Base-by-base conservation (phyloP, 2,797 vertebrate genomes). In the Xenentodon cancila region DNA sequence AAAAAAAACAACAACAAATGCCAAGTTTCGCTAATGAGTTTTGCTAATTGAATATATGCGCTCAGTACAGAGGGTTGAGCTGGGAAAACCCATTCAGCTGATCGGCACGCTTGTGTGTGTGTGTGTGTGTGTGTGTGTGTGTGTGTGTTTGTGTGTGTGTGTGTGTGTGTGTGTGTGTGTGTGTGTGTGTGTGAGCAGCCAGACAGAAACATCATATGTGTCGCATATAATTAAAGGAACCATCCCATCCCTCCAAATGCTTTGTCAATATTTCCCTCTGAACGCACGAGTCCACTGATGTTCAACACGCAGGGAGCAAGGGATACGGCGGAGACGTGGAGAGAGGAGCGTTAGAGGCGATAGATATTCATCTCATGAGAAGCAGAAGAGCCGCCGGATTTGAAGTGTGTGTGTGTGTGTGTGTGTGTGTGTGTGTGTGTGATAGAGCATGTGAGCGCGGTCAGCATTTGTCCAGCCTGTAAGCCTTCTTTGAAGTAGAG, bases 11-110 rank as follows among this genome's bases (percentile, higher is more conserved):
- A 95, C 96, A 96, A 94, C 93, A 93, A 97, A 97, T 94, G 96
- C 95, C 96, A 98, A 98, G 95, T 98, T 97, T 97, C 95, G 93
- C 94, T 97, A 97, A 97, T 97, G 96, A 96, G 96, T 96, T 96
- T 95, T 84, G 86, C 94, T 98, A 98, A 99, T 98, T 98, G 97
- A 98, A 98, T 96, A 95, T 95, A 94, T 94, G 93, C 86, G 80
- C 89, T 91, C 87, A 80, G 84, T 88, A 79, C 79, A 64, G 73
- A 78, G 84, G 77, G 81, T 79, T 79, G 86, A 86, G 90, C 90
- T 87, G 89, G 76, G 80, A 84, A 87, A 84, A 88, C 87, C 85
- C 81, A 82, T 87, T 91, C 81, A 85, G 88, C 81, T 80, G 85
- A 88, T 84, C 80, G 54, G 73, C 43, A 16, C 40, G 55, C 48